Conservation (phyloP, 2,888 invertebrate genomes). For the Frankliniella fusca region DNA sequence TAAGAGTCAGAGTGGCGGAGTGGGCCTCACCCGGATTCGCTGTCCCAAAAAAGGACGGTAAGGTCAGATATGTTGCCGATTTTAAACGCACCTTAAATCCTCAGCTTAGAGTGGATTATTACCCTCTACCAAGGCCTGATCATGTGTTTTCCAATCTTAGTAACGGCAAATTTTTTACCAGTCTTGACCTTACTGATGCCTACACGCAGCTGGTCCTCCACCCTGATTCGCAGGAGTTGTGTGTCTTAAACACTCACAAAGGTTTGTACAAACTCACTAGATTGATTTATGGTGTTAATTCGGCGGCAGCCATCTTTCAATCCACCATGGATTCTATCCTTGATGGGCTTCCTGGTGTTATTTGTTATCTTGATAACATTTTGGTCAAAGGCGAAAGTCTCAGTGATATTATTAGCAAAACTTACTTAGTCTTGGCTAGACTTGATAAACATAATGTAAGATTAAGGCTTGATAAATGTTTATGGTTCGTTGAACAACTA, state of each 20-base stretch:
- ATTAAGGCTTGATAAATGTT: constrained; percentile 14
- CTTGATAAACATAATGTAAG: constrained; percentile 29
- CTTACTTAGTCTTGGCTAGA: constrained; percentile 6
- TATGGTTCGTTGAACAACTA: constrained; percentile 17
- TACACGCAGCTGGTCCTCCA: constrained; percentile 37
- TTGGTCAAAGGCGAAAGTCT: constrained; percentile 32
- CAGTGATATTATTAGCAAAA: constrained; percentile 27
- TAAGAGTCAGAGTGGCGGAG: constrained; percentile 27
- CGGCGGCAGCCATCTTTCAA: constrained; percentile 41
- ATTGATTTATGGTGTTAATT: constrained; percentile 41
- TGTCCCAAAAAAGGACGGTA: constrained; percentile 34
- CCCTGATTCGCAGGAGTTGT: constrained; percentile 38
- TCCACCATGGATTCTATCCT: constrained; percentile 36
- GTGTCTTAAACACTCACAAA: constrained; percentile 41
- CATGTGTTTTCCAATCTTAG: constrained; percentile 38
- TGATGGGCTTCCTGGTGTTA: constrained; percentile 34
- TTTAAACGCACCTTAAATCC: constrained; percentile 41
- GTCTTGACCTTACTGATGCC: constrained; percentile 38
- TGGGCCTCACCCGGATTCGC: constrained; percentile 36
- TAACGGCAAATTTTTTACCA: constrained; percentile 37
- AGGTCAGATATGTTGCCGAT: constrained; percentile 37
- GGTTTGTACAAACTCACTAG: constrained; percentile 41
- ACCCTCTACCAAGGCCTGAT: constrained; percentile 39
- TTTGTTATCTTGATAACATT: constrained; percentile 37
- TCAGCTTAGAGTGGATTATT: constrained; percentile 40